Percentiles rank a stretch among this genome's conserved stretches.
phyloP scores from a whole-genome alignment of 1,140 invertebrate genomes.

The Lanistes nyassanus region DNA sequence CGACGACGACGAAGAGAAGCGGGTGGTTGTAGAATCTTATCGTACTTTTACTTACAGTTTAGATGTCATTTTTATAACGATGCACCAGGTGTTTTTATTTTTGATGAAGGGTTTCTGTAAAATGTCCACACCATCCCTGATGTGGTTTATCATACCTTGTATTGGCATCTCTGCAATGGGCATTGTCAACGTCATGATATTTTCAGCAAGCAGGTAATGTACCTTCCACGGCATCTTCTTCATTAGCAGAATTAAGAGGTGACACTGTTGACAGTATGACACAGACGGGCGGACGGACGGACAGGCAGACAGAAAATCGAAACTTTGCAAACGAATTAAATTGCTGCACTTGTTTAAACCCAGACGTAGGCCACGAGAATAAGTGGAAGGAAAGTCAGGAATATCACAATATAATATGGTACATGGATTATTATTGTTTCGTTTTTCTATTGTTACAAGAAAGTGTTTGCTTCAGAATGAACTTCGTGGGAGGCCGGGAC shows the following conservation, averaged over 20 bases:
- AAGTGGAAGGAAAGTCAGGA: background rate
- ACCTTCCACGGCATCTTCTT: background rate
- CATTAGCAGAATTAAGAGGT: background rate
- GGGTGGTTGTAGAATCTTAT: too few species aligned
- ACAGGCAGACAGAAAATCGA: background rate
- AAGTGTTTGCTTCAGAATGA: constrained; percentile 22
- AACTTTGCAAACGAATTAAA: background rate
- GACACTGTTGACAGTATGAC: too few species aligned
- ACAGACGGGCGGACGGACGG: too few species aligned
- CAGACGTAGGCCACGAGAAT: too few species aligned
- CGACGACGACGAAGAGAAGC: too few species aligned
- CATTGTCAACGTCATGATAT: constrained; percentile 31
- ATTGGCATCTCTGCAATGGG: constrained; percentile 33
- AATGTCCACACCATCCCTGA: constrained; percentile 10
- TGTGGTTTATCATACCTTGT: constrained; percentile 30
- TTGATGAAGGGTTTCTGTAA: constrained; percentile 28
- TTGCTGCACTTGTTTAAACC: background rate
- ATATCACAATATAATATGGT: background rate
- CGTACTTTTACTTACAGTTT: too few species aligned
- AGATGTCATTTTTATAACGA: too few species aligned
- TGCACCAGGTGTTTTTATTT: background rate
- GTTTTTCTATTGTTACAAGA: background rate
- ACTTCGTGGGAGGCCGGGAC: constrained; percentile 30
- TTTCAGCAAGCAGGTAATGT: constrained; percentile 32
- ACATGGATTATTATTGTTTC: background rate